Percentiles rank a stretch among this genome's conserved stretches.
Conservation (phyloP, 2,888 invertebrate species). For the Alviniconcha strummeri region DNA sequence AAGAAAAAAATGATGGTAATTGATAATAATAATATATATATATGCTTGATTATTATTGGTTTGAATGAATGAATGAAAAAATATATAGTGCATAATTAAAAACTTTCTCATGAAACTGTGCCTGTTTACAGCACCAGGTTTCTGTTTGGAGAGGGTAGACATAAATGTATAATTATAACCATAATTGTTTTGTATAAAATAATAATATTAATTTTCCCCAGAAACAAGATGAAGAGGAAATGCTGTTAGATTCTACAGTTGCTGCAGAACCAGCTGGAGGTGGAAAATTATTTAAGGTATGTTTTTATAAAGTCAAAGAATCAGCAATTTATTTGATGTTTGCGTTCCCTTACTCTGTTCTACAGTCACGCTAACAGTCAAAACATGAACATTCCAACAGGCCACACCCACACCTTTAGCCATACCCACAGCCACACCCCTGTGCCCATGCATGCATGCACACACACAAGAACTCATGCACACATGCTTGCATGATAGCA, state of each 20-base stretch:
- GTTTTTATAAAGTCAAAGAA: too few relatives aligned
- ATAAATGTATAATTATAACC: too few relatives aligned
- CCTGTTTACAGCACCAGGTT: too few relatives aligned
- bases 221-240: constrained; percentile 59
- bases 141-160: too few relatives aligned
- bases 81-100: too few relatives aligned
- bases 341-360: neutral
- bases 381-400: neutral
- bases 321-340: neutral
- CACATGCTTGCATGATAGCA: neutral
- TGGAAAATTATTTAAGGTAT: constrained; percentile 2
- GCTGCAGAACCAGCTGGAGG: neutral
- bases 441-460: neutral
- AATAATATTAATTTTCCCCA: constrained; percentile 30
- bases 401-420: neutral
- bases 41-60: too few relatives aligned
- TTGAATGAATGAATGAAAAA: too few relatives aligned
- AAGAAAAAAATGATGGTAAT: neutral
- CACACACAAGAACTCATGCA: neutral
- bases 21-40: too few relatives aligned
- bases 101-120: too few relatives aligned
- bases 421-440: too few relatives aligned
- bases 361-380: too few relatives aligned
- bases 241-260: constrained; percentile 33
- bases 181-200: too few relatives aligned